Evolutionary conservation across 2,113 vertebrate species (phyloP).

Genomic region (Ascaphus truei): DNA sequence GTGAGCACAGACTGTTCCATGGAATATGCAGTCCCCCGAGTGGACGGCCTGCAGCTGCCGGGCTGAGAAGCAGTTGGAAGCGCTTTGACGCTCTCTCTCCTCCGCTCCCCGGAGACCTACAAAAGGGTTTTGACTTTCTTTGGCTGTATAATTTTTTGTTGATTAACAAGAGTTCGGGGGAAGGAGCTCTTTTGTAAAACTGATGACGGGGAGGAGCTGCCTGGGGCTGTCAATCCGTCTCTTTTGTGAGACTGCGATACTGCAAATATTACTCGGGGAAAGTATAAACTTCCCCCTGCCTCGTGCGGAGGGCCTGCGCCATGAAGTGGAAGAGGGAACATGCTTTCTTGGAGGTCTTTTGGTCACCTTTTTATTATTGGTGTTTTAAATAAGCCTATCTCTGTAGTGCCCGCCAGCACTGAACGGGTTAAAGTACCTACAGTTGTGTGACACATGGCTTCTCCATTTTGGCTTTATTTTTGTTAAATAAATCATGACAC

Average conservation of each 20-base stretch:
- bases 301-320: neutral
- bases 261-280: conserved; percentile 32
- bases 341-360: no score
- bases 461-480: no score
- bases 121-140: conserved; percentile 41
- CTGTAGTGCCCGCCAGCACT: no score
- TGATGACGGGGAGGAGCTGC: conserved; percentile 41
- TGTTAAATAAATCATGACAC: no score
- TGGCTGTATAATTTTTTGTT: conserved; percentile 46
- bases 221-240: conserved; percentile 39
- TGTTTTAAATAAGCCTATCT: no score
- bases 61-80: conserved; percentile 39
- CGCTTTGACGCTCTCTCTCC: conserved; percentile 31
- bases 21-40: conserved; percentile 19
- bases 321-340: no score
- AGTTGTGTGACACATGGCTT: no score
- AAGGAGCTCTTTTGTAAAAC: conserved; percentile 42
- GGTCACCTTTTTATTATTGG: no score
- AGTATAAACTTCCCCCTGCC: conserved; percentile 6
- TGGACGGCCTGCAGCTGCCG: conserved; percentile 40
- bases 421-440: no score
- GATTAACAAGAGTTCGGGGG: conserved; percentile 51
- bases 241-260: conserved; percentile 37
- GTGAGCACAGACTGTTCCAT: conserved; percentile 33
- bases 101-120: conserved; percentile 22